Percentiles rank a stretch among this genome's conserved stretches.
Evolutionary conservation across 2,113 vertebrate species (phyloP).

Genomic region (Entelurus aequoreus): DNA sequence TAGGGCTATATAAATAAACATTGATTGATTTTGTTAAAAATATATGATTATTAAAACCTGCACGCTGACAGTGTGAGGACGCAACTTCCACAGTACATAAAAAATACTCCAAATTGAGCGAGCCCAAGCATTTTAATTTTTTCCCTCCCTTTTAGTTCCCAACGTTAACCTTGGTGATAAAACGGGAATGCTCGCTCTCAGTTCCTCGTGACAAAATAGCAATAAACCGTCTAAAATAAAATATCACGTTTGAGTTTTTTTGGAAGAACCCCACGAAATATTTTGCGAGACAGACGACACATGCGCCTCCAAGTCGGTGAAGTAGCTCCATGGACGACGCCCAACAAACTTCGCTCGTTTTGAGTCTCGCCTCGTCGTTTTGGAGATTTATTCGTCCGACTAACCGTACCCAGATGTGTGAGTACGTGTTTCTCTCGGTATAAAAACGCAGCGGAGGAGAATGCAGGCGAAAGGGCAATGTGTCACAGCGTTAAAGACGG

Average conservation of each 20-base stretch:
- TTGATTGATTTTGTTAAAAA: too few relatives aligned
- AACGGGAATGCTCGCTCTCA: slow-evolving; percentile 5
- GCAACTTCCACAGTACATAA: too few relatives aligned
- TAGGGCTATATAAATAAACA: too few relatives aligned
- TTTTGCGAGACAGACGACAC: too few relatives aligned
- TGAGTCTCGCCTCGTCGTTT: slow-evolving; percentile 35
- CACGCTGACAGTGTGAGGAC: too few relatives aligned
- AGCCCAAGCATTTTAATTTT: too few relatives aligned
- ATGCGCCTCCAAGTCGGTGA: not conserved
- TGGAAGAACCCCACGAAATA: not conserved
- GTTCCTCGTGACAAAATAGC: slow-evolving; percentile 9
- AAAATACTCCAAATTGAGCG: too few relatives aligned
- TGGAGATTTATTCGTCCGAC: slow-evolving; percentile 51
- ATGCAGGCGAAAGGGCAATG: slow-evolving; percentile 2
- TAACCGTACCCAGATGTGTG: slow-evolving; percentile 27
- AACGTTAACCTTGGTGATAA: slow-evolving; percentile 9
- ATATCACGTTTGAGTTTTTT: slow-evolving; percentile 14
- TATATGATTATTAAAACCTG: too few relatives aligned
- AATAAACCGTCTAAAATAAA: not conserved
- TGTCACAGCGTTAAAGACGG: slow-evolving; percentile 26
- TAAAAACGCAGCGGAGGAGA: slow-evolving; percentile 19
- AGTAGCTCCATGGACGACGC: not conserved
- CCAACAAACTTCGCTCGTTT: not conserved
- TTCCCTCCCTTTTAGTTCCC: not conserved
- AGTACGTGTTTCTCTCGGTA: slow-evolving; percentile 30